Percentiles rank a stretch among this genome's conserved stretches.
Conservation (phyloP, 2,888 invertebrate species). For the Argynnis bischoffii region DNA sequence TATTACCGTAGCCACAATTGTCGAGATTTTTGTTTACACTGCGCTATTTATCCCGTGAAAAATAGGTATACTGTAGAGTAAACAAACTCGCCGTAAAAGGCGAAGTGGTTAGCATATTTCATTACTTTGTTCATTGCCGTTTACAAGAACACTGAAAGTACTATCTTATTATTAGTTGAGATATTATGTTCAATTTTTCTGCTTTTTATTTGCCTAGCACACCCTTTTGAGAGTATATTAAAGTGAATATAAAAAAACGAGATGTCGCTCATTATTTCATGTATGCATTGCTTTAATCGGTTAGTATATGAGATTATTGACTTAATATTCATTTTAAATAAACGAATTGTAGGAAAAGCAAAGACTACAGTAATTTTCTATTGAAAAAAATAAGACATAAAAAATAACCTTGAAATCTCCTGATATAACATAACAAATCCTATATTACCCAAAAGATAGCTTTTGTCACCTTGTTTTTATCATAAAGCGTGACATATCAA, state of each 20-base stretch:
- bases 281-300: no score
- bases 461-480: conserved; percentile 35
- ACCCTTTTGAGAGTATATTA: no score
- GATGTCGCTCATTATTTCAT: no score
- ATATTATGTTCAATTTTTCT: background rate
- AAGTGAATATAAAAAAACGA: no score
- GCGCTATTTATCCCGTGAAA: conserved; percentile 20
- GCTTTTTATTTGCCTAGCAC: no score
- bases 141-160: background rate
- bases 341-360: no score
- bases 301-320: no score
- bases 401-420: background rate
- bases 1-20: conserved; percentile 7
- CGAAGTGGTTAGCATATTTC: conserved; percentile 1
- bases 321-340: no score
- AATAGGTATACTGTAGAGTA: background rate
- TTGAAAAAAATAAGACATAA: no score
- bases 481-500: conserved; percentile 42
- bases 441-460: conserved; percentile 23
- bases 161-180: background rate
- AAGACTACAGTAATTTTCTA: no score
- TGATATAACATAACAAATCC: background rate
- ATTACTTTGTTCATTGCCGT: background rate
- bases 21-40: conserved; percentile 16
- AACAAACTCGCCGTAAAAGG: background rate